Conservation (phyloP, 2,888 invertebrate genomes). For the Hypsopygia costalis region DNA sequence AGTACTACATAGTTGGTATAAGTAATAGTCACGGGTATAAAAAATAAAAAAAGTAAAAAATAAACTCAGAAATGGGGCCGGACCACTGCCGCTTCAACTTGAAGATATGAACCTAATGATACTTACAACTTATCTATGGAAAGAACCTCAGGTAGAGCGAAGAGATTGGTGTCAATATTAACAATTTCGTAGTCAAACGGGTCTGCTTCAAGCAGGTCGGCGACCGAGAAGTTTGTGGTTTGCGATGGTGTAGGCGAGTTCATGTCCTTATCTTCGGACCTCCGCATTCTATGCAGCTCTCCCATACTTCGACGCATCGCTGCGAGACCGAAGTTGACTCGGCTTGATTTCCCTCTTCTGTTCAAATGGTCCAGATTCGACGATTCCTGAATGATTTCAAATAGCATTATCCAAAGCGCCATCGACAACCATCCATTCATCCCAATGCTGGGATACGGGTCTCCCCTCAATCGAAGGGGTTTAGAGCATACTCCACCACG, state of each 20-base stretch:
- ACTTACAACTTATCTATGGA: constrained; percentile 38
- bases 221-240: constrained; percentile 24
- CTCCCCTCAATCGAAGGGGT: too few species aligned
- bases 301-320: constrained; percentile 26
- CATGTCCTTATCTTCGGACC: background rate
- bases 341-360: constrained; percentile 27
- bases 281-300: constrained; percentile 12
- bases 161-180: constrained; percentile 53
- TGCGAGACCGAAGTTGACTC: constrained; percentile 41
- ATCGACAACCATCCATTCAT: too few species aligned
- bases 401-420: too few species aligned
- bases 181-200: constrained; percentile 70
- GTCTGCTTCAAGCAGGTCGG: constrained; percentile 52
- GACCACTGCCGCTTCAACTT: too few species aligned
- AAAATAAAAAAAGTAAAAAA: too few species aligned
- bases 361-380: constrained; percentile 3
- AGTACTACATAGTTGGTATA: too few species aligned
- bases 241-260: constrained; percentile 26
- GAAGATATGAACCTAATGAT: too few species aligned
- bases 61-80: too few species aligned
- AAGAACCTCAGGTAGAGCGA: constrained; percentile 33
- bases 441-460: too few species aligned
- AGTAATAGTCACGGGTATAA: too few species aligned
- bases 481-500: too few species aligned
- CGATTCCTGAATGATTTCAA: too few species aligned